These are phyloP conservation scores for Cremastinae sp. DNA, from an alignment of 2,888 invertebrate genomes.

Conservation along the genomic window DNA sequence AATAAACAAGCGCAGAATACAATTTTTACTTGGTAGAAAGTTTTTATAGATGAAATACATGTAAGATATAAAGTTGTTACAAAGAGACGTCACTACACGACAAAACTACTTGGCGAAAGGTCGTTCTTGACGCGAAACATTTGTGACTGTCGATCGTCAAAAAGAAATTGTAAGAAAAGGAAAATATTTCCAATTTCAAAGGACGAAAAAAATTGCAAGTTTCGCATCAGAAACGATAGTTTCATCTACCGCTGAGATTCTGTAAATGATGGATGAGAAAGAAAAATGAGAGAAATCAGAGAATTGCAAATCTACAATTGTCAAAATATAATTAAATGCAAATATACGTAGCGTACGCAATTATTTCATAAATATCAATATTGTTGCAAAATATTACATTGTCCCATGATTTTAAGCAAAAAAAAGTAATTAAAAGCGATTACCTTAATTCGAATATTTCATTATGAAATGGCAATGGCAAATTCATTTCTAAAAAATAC, in stretches of 20 bases:
- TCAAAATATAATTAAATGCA: constrained; percentile 16
- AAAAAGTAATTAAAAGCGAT: too few relatives aligned
- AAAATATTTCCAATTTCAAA: background rate
- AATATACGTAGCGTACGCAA: too few relatives aligned
- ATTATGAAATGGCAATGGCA: too few relatives aligned
- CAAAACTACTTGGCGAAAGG: constrained; percentile 71
- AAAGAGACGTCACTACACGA: constrained; percentile 77
- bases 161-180: constrained; percentile 41
- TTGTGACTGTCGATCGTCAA: constrained; percentile 37
- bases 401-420: too few relatives aligned
- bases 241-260: constrained; percentile 49
- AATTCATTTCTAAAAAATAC: constrained; percentile 16
- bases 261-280: constrained; percentile 45
- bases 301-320: constrained; percentile 23
- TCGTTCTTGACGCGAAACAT: constrained; percentile 63
- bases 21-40: constrained; percentile 75
- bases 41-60: constrained; percentile 78
- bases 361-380: background rate
- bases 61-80: constrained; percentile 78
- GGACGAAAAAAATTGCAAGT: constrained; percentile 36
- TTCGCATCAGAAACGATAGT: constrained; percentile 58
- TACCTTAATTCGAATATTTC: too few relatives aligned
- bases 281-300: constrained; percentile 9
- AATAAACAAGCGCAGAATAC: constrained; percentile 35
- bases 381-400: background rate